Conservation (phyloP, 2,888 invertebrate species). For the Isoperla grammatica region DNA sequence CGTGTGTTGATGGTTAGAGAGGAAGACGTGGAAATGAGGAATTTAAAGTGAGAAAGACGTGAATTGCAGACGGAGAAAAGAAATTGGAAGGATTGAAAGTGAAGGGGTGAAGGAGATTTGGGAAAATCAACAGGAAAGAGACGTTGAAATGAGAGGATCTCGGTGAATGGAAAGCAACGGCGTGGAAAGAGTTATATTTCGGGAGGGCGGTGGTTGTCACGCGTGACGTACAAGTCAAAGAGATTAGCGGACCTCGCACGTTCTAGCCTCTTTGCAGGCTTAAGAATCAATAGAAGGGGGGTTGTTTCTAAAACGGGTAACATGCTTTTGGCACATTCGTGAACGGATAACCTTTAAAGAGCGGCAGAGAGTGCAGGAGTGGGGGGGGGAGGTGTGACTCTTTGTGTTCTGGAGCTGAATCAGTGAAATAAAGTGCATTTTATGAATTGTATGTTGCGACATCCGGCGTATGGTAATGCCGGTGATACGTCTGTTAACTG, state of each 20-base stretch:
- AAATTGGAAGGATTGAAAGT: conserved; percentile 15
- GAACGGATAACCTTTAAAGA: too few relatives aligned
- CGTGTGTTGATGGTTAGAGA: conserved; percentile 14
- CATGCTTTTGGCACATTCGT: too few relatives aligned
- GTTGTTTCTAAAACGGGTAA: too few relatives aligned
- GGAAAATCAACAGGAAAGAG: conserved; percentile 16
- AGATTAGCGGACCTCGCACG: too few relatives aligned
- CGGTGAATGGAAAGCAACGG: conserved; percentile 15
- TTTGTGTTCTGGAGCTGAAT: neutral
- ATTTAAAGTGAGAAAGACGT: conserved; percentile 19
- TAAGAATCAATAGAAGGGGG: too few relatives aligned
- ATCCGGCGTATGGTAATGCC: conserved; percentile 1
- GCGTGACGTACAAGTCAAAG: too few relatives aligned
- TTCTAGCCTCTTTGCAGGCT: too few relatives aligned
- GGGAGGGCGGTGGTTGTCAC: neutral
- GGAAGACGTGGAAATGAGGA: conserved; percentile 17
- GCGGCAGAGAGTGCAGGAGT: neutral
- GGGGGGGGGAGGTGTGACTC: too few relatives aligned
- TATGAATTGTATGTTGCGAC: conserved; percentile 6
- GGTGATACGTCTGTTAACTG: neutral
- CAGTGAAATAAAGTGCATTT: conserved; percentile 4
- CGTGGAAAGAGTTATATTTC: conserved; percentile 12
- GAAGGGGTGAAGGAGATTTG: conserved; percentile 13
- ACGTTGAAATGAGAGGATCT: conserved; percentile 15
- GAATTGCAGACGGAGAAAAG: conserved; percentile 4